Conservation (phyloP, 2,797 vertebrate genomes). For the Podarcis lilfordi region DNA sequence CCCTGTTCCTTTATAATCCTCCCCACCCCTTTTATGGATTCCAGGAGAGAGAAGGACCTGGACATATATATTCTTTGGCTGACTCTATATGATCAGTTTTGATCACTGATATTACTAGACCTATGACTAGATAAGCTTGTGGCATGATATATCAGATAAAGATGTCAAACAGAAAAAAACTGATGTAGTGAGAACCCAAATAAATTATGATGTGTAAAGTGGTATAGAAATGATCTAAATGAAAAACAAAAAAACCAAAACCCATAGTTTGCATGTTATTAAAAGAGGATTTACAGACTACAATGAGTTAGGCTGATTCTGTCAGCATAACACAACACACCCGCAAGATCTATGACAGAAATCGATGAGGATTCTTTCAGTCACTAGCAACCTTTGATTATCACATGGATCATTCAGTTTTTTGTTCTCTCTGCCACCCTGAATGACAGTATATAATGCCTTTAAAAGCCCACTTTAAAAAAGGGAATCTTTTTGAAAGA, state of each 20-base stretch:
- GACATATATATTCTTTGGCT: too few species aligned
- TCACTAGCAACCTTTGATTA: conserved; percentile 19
- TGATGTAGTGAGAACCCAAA: too few species aligned
- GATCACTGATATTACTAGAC: too few species aligned
- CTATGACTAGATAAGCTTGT: too few species aligned
- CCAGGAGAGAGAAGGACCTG: too few species aligned
- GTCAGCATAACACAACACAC: neutral
- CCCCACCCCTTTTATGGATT: too few species aligned
- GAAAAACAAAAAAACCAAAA: neutral
- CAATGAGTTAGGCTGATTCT: neutral
- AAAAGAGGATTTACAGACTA: neutral
- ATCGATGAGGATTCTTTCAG: conserved; percentile 22
- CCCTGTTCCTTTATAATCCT: too few species aligned
- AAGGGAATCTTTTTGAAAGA: neutral
- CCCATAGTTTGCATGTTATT: neutral
- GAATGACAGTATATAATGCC: neutral
- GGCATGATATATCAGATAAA: too few species aligned
- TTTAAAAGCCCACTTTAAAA: neutral
- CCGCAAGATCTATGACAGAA: neutral
- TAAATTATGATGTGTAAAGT: neutral
- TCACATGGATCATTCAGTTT: neutral
- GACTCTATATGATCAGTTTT: too few species aligned
- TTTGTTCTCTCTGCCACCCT: neutral
- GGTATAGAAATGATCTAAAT: too few species aligned
- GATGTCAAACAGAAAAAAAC: too few species aligned